Base-by-base conservation (phyloP, 2,797 vertebrate genomes). In the Carapus acus region DNA sequence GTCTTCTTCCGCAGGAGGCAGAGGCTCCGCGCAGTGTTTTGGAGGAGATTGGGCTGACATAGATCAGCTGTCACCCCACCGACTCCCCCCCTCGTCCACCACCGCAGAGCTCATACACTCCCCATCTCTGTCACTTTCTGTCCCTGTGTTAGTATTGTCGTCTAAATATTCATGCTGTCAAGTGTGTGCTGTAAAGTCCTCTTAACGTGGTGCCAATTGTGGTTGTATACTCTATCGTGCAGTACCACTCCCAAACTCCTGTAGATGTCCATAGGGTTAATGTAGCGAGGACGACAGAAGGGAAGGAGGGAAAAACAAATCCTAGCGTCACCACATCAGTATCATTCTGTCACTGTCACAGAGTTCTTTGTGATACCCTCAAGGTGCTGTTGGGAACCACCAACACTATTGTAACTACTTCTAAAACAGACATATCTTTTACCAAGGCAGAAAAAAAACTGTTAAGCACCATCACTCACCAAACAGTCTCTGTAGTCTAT, bases 21-120 rank as follows among this genome's bases (percentile, higher is more conserved):
- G 96, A 99, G 83, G 94, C 95, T 57, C 96, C 95, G 66, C 92
- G 94, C 81, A 98, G 96, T 60, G 96, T 99, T 72, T 90, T 98
- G 83, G 96, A 99, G 88, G 96, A 99, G 83, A 98, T 97, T 73
- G 96, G 95, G 24, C 90, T 99, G 88, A 99, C 96, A 94, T 99
- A 95, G 87, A 75, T 40, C 24, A 9, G 9, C 24, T 5, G 24
- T 4, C 58, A 14, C 41, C 40, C 0, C 71, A 72, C 76, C 79
- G 81, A 73, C 17, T 45, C 11, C 11, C 27, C 13, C 49, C 29
- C 84, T 83, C 83, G 37, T 45, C 54, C 50, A 18, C 37, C 57
- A 70, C 46, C 56, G 53, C 29, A 23, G 58, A 43, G 40, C 62
- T 64, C 58, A 71, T 59, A 48, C 24, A 5, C 5, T 27, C 4